Conservation (phyloP, 2,888 invertebrate genomes). For the Eilema depressum region DNA sequence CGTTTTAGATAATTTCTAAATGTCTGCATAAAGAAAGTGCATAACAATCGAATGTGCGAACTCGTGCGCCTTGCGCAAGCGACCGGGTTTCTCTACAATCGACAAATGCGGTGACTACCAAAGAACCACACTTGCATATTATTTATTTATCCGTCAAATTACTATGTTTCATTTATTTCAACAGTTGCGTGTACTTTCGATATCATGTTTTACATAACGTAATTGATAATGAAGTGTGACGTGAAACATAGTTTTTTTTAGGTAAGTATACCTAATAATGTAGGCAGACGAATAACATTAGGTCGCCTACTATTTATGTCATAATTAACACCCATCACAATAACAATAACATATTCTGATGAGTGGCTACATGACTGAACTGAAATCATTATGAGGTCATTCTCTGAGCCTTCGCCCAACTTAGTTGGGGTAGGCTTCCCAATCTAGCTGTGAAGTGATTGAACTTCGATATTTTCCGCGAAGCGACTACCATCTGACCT, state of each 20-base stretch:
- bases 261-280: not conserved
- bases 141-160: slow-evolving; percentile 33
- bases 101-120: slow-evolving; percentile 25
- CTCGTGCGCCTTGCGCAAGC: slow-evolving; percentile 46
- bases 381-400: no score
- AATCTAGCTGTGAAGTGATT: no score
- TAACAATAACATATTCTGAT: no score
- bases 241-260: not conserved
- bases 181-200: slow-evolving; percentile 14
- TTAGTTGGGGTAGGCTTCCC: no score
- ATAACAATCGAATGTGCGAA: slow-evolving; percentile 34
- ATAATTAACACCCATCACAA: no score
- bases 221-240: not conserved
- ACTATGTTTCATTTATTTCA: slow-evolving; percentile 26
- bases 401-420: no score
- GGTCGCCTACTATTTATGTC: no score
- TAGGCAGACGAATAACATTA: not conserved
- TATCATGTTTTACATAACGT: slow-evolving; percentile 14
- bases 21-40: slow-evolving; percentile 48
- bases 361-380: no score
- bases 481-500: no score
- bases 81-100: slow-evolving; percentile 42
- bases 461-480: no score
- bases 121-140: slow-evolving; percentile 29
- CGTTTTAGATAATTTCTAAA: slow-evolving; percentile 18